phyloP scores from a whole-genome alignment of 1,140 invertebrate genomes.

The Drosophila pseudoananassae region DNA sequence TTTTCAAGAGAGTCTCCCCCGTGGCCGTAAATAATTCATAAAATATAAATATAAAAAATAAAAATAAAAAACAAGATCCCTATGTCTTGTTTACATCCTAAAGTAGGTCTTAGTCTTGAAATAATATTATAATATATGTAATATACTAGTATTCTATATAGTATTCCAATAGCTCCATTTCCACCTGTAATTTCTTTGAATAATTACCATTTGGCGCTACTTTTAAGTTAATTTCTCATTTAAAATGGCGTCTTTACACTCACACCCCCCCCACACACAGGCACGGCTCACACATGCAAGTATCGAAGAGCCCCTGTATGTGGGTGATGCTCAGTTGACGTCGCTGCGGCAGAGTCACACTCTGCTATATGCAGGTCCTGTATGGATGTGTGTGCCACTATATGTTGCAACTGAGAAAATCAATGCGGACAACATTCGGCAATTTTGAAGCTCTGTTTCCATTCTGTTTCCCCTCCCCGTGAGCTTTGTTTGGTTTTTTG shows the following conservation, averaged over 20 bases:
- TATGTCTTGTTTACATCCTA: no score
- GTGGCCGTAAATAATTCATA: no score
- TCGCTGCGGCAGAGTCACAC: constrained; percentile 10
- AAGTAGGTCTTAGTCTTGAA: no score
- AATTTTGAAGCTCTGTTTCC: constrained; percentile 18
- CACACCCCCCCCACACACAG: constrained; percentile 1
- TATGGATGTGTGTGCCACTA: constrained; percentile 1
- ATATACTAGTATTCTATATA: no score
- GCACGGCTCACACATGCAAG: not conserved
- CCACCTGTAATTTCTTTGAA: not conserved
- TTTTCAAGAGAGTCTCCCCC: not conserved
- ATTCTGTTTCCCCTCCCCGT: constrained; percentile 8
- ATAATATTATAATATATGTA: no score
- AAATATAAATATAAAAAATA: no score
- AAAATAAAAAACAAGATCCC: no score
- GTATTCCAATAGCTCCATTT: not conserved
- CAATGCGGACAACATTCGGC: constrained; percentile 48
- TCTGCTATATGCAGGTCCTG: constrained; percentile 1
- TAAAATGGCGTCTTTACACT: constrained; percentile 36
- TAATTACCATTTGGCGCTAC: not conserved
- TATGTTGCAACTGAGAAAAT: constrained; percentile 22
- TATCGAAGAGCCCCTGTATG: not conserved
- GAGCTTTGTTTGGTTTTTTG: not conserved
- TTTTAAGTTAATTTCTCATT: constrained; percentile 16
- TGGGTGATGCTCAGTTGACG: constrained; percentile 5